These are phyloP conservation scores for Caenorhabditis panamensis DNA, from an alignment of 2,888 invertebrate species.

Conservation along the genomic window DNA sequence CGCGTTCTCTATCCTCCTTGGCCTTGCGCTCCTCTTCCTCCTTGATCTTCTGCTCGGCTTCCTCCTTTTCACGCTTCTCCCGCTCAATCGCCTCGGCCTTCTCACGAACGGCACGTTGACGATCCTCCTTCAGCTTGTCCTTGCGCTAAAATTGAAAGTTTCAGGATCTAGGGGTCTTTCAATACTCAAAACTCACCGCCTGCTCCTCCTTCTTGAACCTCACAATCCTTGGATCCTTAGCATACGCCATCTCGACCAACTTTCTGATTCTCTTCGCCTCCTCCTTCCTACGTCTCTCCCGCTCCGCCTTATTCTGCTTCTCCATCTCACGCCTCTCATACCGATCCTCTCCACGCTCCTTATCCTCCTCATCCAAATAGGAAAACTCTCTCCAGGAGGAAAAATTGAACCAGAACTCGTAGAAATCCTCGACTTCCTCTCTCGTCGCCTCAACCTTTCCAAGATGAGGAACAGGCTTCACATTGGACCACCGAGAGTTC, in stretches of 20 bases:
- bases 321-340: slow-evolving; percentile 98
- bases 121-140: slow-evolving; percentile 67
- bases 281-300: slow-evolving; percentile 95
- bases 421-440: slow-evolving; percentile 93
- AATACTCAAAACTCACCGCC: slow-evolving; percentile 85
- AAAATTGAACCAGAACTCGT: slow-evolving; percentile 96
- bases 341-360: slow-evolving; percentile 95
- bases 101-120: slow-evolving; percentile 56
- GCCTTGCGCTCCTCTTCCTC: slow-evolving; percentile 63
- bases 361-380: slow-evolving; percentile 98
- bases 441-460: slow-evolving; percentile 88
- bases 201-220: slow-evolving; percentile 95
- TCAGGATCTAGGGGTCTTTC: neutral
- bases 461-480: slow-evolving; percentile 89
- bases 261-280: slow-evolving; percentile 93
- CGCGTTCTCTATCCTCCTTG: slow-evolving; percentile 63
- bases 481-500: slow-evolving; percentile 91
- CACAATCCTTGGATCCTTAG: slow-evolving; percentile 93
- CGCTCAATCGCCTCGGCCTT: slow-evolving; percentile 67
- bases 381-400: slow-evolving; percentile 99
- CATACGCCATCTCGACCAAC: slow-evolving; percentile 94
- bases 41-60: slow-evolving; percentile 67
- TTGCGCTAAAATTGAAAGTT: slow-evolving; percentile 58
- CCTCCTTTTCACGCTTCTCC: slow-evolving; percentile 70
- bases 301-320: slow-evolving; percentile 94